phyloP scores from a whole-genome alignment of 2,113 vertebrate genomes.

The Numida meleagris region DNA sequence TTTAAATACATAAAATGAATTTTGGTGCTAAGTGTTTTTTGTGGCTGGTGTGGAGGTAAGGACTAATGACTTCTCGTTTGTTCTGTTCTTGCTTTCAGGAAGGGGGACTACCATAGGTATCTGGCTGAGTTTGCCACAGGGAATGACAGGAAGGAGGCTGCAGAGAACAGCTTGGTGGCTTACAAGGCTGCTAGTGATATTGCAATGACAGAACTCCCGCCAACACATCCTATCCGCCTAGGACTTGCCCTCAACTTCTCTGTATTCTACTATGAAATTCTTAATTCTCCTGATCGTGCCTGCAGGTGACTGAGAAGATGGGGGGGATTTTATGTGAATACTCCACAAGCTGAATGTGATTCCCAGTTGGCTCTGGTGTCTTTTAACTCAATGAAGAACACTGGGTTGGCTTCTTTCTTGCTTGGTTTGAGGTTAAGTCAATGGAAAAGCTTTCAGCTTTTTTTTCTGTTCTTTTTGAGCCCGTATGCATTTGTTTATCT shows the following conservation, averaged over 20 bases:
- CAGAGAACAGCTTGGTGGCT: constrained; percentile 98
- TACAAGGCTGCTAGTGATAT: constrained; percentile 98
- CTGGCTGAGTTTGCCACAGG: constrained; percentile 98
- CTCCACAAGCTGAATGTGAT: not conserved
- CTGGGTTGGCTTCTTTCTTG: not conserved
- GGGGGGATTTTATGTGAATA: not conserved
- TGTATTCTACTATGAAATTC: constrained; percentile 99
- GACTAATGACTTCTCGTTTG: not conserved
- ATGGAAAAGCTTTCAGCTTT: not conserved
- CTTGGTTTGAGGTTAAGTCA: not conserved
- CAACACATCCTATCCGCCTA: constrained; percentile 97
- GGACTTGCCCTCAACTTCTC: constrained; percentile 99
- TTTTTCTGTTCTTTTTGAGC: not conserved
- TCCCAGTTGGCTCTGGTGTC: not conserved
- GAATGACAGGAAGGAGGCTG: constrained; percentile 98
- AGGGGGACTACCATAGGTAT: constrained; percentile 99
- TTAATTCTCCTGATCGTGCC: constrained; percentile 98
- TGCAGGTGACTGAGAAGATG: constrained; percentile 82
- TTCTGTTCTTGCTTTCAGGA: constrained; percentile 79
- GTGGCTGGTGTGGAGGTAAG: not conserved
- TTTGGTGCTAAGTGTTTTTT: not conserved
- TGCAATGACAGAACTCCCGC: constrained; percentile 95
- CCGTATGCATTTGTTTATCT: not conserved
- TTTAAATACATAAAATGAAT: not conserved
- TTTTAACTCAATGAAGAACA: not conserved